These are phyloP conservation scores for Lophura swinhoii DNA, from an alignment of 2,797 vertebrate genomes.

Conservation along the genomic window DNA sequence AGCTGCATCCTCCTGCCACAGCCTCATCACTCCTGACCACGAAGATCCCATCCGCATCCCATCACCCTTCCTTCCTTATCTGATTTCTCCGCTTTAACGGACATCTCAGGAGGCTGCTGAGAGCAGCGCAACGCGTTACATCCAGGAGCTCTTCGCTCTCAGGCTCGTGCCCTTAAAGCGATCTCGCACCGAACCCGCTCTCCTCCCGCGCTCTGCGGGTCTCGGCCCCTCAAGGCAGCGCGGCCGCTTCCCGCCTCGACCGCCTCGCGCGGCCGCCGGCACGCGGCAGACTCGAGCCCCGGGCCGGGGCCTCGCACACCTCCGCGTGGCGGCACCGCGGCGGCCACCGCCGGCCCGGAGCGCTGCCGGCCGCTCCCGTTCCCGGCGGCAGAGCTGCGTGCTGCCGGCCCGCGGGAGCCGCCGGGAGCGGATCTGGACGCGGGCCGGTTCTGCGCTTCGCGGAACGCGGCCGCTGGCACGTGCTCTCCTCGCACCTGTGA, in stretches of 20 bases:
- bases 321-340: too few species aligned
- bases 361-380: too few species aligned
- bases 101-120: not conserved
- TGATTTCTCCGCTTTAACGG: not conserved
- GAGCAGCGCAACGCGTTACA: not conserved
- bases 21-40: not conserved
- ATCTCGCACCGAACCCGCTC: not conserved
- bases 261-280: too few species aligned
- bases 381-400: too few species aligned
- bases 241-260: too few species aligned
- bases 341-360: too few species aligned
- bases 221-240: too few species aligned
- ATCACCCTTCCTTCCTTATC: not conserved
- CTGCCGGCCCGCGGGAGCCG: not conserved
- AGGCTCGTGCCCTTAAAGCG: not conserved
- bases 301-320: too few species aligned
- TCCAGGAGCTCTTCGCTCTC: not conserved
- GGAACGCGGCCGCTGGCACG: too few species aligned
- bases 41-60: not conserved
- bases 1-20: not conserved
- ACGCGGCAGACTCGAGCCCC: too few species aligned
- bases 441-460: not conserved
- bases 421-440: not conserved
- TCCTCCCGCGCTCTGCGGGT: too few species aligned
- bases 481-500: not conserved